Evolutionary conservation across 2,888 invertebrate genomes (phyloP), one percentile per base, ranked within the genome.

Genomic region (Melangyna quadrimaculata): DNA sequence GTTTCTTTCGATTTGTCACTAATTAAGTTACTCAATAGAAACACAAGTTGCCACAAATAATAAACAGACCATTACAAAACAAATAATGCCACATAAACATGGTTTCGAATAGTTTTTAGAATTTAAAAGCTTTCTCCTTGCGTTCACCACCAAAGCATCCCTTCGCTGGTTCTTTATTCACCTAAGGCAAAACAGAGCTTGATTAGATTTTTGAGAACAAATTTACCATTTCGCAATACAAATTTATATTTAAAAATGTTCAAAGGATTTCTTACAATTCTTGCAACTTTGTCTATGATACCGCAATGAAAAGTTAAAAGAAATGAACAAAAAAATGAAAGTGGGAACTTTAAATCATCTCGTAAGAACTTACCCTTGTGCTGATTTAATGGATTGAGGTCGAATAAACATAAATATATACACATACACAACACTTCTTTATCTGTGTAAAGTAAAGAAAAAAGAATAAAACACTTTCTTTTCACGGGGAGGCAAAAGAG

Each of bases 301-400:
- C 37, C 67, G 12, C 19, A 48, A 43, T 14, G 9, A 55, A 57
- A n/a, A n/a, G n/a, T n/a, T n/a, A n/a, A 48, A n/a, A 6, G 17
- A 35, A 9, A 4, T 1, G 27, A 3, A 19, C 0, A 32, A 65
- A 9, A 69, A 73, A 51, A 57, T 35, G 19, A 32, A 77, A 71
- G 43, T 40, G 32, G 17, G 57, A 70, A 80, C 71, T 72, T 72
- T 10, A 59, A 72, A 72, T 65, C 40, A 51, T 51, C 40, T 63
- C 51, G 27, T 59, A 59, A 57, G 27, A 48, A 81, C 81, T 81
- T 81, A 81, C 81, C 81, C 81, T 81, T 81, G 77, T 71, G 51
- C 81, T 77, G 59, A 48, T 67, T 81, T 71, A 45, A 75, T 22
- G 45, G 43, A 71, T 71, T 77, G 71, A 57, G 77, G 81, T 77